phyloP scores from a whole-genome alignment of 1,140 invertebrate species.

The Oryzaephilus surinamensis region DNA sequence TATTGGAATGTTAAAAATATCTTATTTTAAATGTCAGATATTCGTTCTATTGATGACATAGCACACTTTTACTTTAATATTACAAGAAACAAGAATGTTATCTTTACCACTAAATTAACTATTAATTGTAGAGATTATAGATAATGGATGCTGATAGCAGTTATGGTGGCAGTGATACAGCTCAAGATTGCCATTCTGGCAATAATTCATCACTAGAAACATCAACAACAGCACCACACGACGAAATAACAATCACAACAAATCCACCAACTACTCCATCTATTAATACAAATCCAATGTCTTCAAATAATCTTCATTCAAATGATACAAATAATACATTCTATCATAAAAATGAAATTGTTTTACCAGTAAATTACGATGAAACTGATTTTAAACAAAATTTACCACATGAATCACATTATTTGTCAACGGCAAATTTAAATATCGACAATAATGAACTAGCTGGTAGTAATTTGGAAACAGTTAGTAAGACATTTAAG shows the following conservation, averaged over 20 bases:
- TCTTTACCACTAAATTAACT: too few species aligned
- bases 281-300: too few species aligned
- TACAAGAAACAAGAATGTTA: too few species aligned
- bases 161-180: conserved; percentile 34
- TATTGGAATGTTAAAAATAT: too few species aligned
- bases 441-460: conserved; percentile 31
- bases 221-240: conserved; percentile 11
- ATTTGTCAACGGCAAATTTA: conserved; percentile 33
- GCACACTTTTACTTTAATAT: too few species aligned
- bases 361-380: conserved; percentile 31
- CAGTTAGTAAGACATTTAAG: conserved; percentile 29
- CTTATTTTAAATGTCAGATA: too few species aligned
- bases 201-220: conserved; percentile 22
- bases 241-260: conserved; percentile 4
- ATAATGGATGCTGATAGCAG: conserved; percentile 36
- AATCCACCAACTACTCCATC: conserved; percentile 2
- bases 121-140: too few species aligned
- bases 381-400: conserved; percentile 25
- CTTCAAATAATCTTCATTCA: too few species aligned
- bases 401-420: conserved; percentile 27
- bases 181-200: conserved; percentile 31
- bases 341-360: conserved; percentile 36
- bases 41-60: too few species aligned
- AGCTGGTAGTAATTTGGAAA: conserved; percentile 29
- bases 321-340: conserved; percentile 19